Percentiles rank a stretch among this genome's conserved stretches.
Evolutionary conservation across 2,113 vertebrate genomes (phyloP).

Genomic region (Antechinus stuartii): DNA sequence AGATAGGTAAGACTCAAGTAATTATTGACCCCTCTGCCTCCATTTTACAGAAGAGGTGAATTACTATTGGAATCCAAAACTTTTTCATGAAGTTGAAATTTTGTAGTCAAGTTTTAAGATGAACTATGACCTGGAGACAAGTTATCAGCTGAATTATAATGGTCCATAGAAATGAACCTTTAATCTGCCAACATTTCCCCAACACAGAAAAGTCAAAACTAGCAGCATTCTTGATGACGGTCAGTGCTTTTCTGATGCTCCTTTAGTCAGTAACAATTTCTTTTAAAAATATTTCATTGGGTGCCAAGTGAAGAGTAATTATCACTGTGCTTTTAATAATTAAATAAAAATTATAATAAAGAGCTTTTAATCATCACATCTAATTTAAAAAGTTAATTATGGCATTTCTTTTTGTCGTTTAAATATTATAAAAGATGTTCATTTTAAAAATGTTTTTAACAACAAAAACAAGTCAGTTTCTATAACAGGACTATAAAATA

Average conservation of each 20-base stretch:
- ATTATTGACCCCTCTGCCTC: not conserved
- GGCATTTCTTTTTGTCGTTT: conserved; percentile 60
- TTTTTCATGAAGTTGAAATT: not conserved
- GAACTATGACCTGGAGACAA: conserved; percentile 19
- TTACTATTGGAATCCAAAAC: not conserved
- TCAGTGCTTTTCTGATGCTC: conserved; percentile 29
- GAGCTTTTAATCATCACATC: conserved; percentile 63
- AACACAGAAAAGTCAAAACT: conserved; percentile 41
- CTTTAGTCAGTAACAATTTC: conserved; percentile 60
- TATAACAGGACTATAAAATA: conserved; percentile 7
- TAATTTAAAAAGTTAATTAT: conserved; percentile 72
- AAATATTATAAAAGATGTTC: conserved; percentile 61
- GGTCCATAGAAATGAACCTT: conserved; percentile 14
- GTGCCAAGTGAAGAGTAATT: conserved; percentile 48
- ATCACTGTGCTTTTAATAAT: conserved; percentile 54
- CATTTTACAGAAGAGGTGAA: not conserved
- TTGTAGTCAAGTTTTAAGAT: conserved; percentile 31
- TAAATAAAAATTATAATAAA: conserved; percentile 60
- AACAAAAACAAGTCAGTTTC: conserved; percentile 54
- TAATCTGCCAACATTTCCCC: conserved; percentile 19
- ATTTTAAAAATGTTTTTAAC: conserved; percentile 28
- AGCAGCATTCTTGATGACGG: conserved; percentile 8
- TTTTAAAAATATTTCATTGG: conserved; percentile 56
- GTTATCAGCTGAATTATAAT: not conserved
- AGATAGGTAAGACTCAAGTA: not conserved